A percentile compares a stretch with the other conserved stretches of the same genome.
phyloP scores from a whole-genome alignment of 2,888 invertebrate species.

The Mechanitis messenoides region DNA sequence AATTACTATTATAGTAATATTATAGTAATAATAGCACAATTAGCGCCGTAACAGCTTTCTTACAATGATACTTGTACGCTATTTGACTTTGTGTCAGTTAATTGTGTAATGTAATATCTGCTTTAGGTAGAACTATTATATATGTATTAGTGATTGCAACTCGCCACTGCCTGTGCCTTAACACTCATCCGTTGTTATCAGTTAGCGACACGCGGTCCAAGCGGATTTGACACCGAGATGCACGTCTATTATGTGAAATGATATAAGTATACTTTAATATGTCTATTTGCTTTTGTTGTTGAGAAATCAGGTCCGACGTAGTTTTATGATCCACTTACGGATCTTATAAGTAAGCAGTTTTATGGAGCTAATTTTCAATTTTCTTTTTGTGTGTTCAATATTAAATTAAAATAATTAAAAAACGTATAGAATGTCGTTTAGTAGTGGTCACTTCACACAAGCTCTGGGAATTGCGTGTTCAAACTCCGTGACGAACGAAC shows the following conservation, averaged over 20 bases:
- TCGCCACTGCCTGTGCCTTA: slow-evolving; percentile 16
- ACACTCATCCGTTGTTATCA: slow-evolving; percentile 57
- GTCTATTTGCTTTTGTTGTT: slow-evolving; percentile 4
- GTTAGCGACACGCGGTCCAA: slow-evolving; percentile 59
- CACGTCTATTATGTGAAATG: slow-evolving; percentile 49
- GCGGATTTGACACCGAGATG: slow-evolving; percentile 63
- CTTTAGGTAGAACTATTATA: too few species aligned
- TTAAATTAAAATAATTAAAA: slow-evolving; percentile 28
- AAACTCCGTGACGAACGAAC: slow-evolving; percentile 28
- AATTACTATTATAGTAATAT: too few species aligned
- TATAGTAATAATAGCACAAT: too few species aligned
- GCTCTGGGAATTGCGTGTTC: slow-evolving; percentile 44
- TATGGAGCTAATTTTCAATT: too few species aligned
- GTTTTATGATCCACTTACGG: neutral
- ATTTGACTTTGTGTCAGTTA: too few species aligned
- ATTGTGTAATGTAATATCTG: too few species aligned
- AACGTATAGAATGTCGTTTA: slow-evolving; percentile 7
- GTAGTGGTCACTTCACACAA: slow-evolving; percentile 19
- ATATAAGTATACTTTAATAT: slow-evolving; percentile 1
- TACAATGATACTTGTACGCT: too few species aligned
- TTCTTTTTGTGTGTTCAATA: too few species aligned
- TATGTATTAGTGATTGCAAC: neutral
- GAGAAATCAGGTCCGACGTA: too few species aligned
- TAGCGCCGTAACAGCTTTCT: too few species aligned
- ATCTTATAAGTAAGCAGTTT: too few species aligned